These are phyloP conservation scores for Diachasmimorpha longicaudata DNA, from an alignment of 1,140 invertebrate species.

Conservation along the genomic window DNA sequence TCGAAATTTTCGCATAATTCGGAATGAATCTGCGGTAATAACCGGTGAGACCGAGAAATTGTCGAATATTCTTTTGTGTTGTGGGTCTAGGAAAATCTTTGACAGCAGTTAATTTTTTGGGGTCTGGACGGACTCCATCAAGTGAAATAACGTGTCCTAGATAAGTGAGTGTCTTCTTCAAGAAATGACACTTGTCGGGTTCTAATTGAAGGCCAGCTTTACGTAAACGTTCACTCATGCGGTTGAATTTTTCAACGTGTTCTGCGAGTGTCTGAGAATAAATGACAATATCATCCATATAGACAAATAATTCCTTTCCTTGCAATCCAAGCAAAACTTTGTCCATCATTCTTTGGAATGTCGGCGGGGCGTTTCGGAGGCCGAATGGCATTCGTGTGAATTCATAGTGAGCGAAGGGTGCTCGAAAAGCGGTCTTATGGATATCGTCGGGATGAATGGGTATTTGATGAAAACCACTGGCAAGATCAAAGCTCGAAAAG, in stretches of 20 bases:
- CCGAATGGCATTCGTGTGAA: background rate
- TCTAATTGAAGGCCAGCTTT: background rate
- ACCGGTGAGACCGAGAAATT: too few species aligned
- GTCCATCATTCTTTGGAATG: background rate
- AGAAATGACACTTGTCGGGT: background rate
- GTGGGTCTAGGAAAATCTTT: constrained; percentile 19
- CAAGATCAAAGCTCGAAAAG: constrained; percentile 8
- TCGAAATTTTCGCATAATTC: too few species aligned
- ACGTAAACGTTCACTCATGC: background rate
- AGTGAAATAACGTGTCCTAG: constrained; percentile 29
- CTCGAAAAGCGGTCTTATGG: background rate
- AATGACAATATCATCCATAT: constrained; percentile 15
- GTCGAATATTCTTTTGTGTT: too few species aligned
- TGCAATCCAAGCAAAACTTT: background rate
- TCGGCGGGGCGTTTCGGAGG: background rate
- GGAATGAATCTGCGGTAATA: too few species aligned
- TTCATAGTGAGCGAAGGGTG: background rate
- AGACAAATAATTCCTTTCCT: constrained; percentile 50
- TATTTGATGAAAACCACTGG: background rate
- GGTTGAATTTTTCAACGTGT: background rate
- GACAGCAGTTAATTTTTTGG: constrained; percentile 25
- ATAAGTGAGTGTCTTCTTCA: constrained; percentile 17
- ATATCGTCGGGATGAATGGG: background rate
- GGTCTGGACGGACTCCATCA: constrained; percentile 31
- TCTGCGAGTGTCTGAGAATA: background rate